phyloP scores from a whole-genome alignment of 2,113 vertebrate species.

The Megalops atlanticus region DNA sequence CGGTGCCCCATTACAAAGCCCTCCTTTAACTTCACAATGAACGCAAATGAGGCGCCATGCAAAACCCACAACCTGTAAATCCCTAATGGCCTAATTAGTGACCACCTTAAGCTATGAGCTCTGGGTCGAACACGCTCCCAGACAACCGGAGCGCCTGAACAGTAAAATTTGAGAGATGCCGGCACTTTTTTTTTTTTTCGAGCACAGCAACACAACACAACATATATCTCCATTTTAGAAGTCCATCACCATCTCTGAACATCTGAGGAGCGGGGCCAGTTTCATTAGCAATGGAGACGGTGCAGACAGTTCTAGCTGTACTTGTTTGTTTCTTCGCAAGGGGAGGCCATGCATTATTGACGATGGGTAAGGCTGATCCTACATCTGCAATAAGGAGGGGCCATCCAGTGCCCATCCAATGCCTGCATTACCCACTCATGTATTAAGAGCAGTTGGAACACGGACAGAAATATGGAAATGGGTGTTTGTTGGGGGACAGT shows the following conservation, averaged over 20 bases:
- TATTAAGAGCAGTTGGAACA: neutral
- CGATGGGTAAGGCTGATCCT: conserved; percentile 29
- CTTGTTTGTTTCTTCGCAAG: conserved; percentile 29
- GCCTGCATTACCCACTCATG: neutral
- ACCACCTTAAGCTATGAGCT: neutral
- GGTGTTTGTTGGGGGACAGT: neutral
- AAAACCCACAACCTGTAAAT: neutral
- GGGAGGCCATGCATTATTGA: conserved; percentile 43
- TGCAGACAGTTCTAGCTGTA: neutral
- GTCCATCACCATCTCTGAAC: neutral
- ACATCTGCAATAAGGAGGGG: neutral
- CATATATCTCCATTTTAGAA: neutral
- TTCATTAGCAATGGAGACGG: neutral
- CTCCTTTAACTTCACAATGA: neutral
- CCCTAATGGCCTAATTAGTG: neutral
- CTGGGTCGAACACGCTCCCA: neutral
- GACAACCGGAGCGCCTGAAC: neutral
- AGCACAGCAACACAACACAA: neutral
- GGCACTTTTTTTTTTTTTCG: neutral
- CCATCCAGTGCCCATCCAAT: neutral
- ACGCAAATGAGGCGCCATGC: neutral
- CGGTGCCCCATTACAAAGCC: neutral
- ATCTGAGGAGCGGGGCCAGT: neutral
- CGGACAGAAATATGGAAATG: neutral
- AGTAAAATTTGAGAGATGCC: neutral